Conservation (phyloP, 2,888 invertebrate genomes). For the Pandemis corylana region DNA sequence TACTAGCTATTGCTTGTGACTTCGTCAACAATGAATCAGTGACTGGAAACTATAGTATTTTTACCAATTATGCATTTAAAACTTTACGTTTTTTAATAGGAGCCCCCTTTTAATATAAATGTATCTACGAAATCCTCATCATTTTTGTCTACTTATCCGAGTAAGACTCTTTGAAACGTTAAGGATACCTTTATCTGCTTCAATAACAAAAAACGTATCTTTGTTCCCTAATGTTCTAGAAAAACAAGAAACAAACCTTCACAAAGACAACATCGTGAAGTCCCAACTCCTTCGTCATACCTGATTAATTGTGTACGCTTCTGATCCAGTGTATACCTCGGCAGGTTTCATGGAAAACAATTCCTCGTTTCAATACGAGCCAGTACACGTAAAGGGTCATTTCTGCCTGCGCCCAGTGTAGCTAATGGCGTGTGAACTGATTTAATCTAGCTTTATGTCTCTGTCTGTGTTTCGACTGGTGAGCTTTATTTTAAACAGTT, state of each 20-base stretch:
- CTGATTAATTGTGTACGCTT: constrained; percentile 65
- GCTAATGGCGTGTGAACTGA: constrained; percentile 75
- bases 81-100: too few relatives aligned
- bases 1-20: too few relatives aligned
- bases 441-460: constrained; percentile 71
- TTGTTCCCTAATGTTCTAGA: not conserved
- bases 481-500: constrained; percentile 51
- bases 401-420: constrained; percentile 52
- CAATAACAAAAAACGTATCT: not conserved
- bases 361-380: constrained; percentile 21
- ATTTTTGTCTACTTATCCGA: too few relatives aligned
- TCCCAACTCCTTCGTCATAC: constrained; percentile 61
- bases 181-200: too few relatives aligned
- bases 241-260: not conserved
- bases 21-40: too few relatives aligned
- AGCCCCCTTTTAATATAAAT: too few relatives aligned
- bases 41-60: too few relatives aligned
- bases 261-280: constrained; percentile 51
- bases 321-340: constrained; percentile 7
- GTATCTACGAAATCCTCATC: too few relatives aligned
- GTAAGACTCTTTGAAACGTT: too few relatives aligned
- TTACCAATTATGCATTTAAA: too few relatives aligned
- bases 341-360: constrained; percentile 13
- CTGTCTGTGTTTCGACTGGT: constrained; percentile 57
- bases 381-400: constrained; percentile 47